Base-by-base conservation (phyloP, 2,113 vertebrate genomes). In the Hydropotes inermis region DNA sequence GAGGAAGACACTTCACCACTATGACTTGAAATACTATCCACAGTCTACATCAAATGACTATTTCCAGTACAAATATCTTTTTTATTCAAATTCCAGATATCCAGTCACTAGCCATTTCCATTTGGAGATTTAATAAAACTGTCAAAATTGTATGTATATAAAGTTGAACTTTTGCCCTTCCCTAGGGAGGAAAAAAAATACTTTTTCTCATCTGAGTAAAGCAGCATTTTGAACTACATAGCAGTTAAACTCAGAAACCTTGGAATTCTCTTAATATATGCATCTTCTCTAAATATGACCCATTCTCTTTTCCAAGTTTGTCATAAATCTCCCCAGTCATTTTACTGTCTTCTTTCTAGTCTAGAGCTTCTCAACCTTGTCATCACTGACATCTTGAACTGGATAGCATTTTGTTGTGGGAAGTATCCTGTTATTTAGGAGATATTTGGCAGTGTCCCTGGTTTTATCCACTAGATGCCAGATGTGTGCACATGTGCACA, bases 401-500 rank as follows among this genome's bases (percentile, higher is more conserved):
- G 52, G 10, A 6, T 79, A 21, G 27, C 36, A n/a, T 21, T 79
- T 67, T 47, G n/a, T 14, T 58, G 0, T 83, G 27, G 33, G 11
- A 39, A 54, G 7, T 76, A 27, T n/a, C 25, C 27, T 82, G 10
- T 47, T 25, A 16, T 55, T 61, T 54, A 36, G 10, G 67, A 60
- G 33, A 21, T 39, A 84, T 60, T 27, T 70, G 30, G 19, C 25
- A 4, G 7, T 64, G 58, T 70, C 9, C 6, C 27, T 54, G 30
- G 17, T 43, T 57, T 9, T 60, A 13, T 12, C 12, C n/a, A 64
- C 19, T 28, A 54, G 17, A 74, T 55, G 36, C 6, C 14, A 36
- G 14, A 10, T 55, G 3, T 0, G 39, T 1, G 43, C 4, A 2
- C 13, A 19, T 4, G 15, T 1, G 25, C 28, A 5, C 16, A 5